Evolutionary conservation across 37 sponge, comb jelly and placozoan genomes (phyloP).

Genomic region (Petrosia ficiformis): DNA sequence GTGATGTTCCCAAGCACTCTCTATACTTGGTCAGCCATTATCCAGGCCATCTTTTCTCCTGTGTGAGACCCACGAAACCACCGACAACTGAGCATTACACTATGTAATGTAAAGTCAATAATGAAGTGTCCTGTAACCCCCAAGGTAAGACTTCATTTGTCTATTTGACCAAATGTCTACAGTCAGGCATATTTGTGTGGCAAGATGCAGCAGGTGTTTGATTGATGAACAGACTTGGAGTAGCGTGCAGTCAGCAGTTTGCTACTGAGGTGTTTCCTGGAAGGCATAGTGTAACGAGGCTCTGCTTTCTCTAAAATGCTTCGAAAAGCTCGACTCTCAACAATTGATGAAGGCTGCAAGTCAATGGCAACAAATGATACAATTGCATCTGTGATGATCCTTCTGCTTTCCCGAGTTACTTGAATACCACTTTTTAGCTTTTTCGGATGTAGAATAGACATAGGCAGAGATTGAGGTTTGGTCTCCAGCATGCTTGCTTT

Average conservation of each 20-base stretch:
- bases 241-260: no score
- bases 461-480: no score
- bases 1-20: neutral
- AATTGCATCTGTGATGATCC: neutral
- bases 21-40: neutral
- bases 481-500: no score
- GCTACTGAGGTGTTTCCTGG: neutral
- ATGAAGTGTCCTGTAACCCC: neutral
- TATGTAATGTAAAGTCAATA: neutral
- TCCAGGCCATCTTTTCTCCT: conserved; percentile 2
- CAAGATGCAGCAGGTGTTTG: neutral
- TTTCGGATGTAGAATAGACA: no score
- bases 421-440: no score
- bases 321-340: neutral
- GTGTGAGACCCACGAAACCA: conserved; percentile 16
- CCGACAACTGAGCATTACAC: conserved; percentile 20
- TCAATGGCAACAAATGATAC: neutral
- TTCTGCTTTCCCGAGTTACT: no score
- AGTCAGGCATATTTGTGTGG: conserved; percentile 13
- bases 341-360: neutral
- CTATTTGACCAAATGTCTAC: conserved; percentile 24
- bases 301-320: neutral
- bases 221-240: neutral
- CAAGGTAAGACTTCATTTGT: conserved; percentile 23
- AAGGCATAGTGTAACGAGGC: neutral